Evolutionary conservation across 2,113 vertebrate species (phyloP), one percentile per base, ranked within the genome.

Genomic region (Struthio camelus): DNA sequence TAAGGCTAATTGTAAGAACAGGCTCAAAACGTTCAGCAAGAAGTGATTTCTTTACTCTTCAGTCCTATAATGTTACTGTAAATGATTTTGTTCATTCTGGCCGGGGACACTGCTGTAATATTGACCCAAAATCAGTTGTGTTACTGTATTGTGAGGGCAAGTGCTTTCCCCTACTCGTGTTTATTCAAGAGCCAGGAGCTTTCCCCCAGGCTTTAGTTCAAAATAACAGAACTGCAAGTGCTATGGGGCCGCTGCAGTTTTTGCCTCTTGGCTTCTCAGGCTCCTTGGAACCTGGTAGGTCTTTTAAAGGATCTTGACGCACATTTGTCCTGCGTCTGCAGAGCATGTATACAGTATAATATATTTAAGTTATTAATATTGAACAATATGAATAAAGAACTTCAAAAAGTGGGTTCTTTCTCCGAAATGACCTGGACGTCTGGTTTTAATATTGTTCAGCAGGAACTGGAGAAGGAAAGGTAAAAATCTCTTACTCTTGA

Each of bases 371-470:
- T 87, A 80, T 64, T 95, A 80, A 54, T 90, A 88, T 58, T 4
- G 50, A 91, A 72, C 40, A 25, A 12, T 54, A 64, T 38, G 67
- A 69, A 73, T 58, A 36, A 73, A 91, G 40, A 93, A 89, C 87
- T 96, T 92, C 64, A 94, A 90, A 91, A 95, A 80, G 79, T 77
- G 67, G 2, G 1, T 30, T 93, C 50, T 79, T 93, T 80, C 64
- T 95, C 67, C 93, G 70, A 92, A 93, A 76, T 92, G 70, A 75
- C 56, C n/a, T 86, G 76, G 38, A 48, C 4, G 70, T 91, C 77
- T 94, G 44, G 64, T 88, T 90, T 94, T 85, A 92, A 96, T 94
- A 76, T 88, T 94, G 72, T 95, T 95, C 78, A 82, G 56, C 36
- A 85, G 72, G 61, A 96, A 73, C 66, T 61, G 58, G 87, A 90